These are phyloP conservation scores for Cephus runcator DNA, from an alignment of 2,888 invertebrate species.

Conservation along the genomic window DNA sequence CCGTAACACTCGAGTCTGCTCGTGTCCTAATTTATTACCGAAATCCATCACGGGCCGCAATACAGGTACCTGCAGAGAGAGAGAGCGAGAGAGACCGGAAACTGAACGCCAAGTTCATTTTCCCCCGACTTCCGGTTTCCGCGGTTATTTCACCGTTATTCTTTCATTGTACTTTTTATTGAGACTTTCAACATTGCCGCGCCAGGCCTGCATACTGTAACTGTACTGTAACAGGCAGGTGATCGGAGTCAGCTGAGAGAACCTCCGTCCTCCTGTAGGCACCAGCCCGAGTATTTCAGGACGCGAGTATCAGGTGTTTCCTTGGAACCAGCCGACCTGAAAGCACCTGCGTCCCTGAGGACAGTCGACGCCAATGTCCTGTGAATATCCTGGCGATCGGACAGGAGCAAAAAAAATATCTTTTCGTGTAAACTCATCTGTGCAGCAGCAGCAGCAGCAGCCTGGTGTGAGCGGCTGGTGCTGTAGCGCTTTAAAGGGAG, in stretches of 20 bases:
- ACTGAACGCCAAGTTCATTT: background rate
- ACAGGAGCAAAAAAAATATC: background rate
- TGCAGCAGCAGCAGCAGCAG: background rate
- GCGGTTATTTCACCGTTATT: background rate
- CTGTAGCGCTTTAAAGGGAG: background rate
- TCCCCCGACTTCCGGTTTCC: background rate
- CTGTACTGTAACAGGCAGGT: background rate
- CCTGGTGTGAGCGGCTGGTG: background rate
- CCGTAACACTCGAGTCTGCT: background rate
- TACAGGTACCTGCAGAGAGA: too few species aligned
- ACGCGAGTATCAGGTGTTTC: constrained; percentile 44
- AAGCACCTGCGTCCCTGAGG: constrained; percentile 39
- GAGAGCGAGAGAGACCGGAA: background rate
- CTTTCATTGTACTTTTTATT: background rate
- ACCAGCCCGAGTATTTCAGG: background rate
- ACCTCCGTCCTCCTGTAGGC: background rate
- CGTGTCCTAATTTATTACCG: background rate
- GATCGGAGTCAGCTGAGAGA: background rate
- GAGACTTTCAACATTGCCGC: background rate
- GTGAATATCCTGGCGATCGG: background rate
- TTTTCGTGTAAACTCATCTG: background rate
- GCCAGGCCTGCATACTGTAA: background rate
- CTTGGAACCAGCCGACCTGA: constrained; percentile 35
- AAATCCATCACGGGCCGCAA: too few species aligned
- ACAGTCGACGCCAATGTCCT: too few species aligned